These are phyloP conservation scores for Eubucco bourcierii DNA, from an alignment of 2,113 vertebrate species.

Conservation along the genomic window DNA sequence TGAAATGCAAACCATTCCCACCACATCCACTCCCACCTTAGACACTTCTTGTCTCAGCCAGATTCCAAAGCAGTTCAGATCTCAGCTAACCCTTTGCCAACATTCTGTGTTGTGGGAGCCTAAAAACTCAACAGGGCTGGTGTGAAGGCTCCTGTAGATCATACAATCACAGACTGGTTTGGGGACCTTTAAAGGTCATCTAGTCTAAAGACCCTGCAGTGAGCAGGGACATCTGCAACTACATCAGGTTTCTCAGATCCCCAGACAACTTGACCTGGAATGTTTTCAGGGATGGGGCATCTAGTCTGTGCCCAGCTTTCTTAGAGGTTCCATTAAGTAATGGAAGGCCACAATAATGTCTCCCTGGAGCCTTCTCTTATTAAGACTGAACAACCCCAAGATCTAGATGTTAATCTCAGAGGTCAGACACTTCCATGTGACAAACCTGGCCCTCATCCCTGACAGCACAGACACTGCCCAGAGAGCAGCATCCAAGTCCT, in stretches of 20 bases:
- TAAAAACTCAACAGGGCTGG: background rate
- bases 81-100: background rate
- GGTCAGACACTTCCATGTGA: background rate
- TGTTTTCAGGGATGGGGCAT: background rate
- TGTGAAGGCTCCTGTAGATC: background rate
- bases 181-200: background rate
- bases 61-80: background rate
- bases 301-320: background rate
- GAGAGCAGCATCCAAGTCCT: background rate
- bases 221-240: background rate
- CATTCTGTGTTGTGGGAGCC: rapidly evolving
- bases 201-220: background rate
- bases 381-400: background rate
- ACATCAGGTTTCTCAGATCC: background rate
- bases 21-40: background rate
- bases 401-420: background rate
- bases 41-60: background rate
- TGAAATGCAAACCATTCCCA: background rate
- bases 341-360: background rate
- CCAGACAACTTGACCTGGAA: background rate
- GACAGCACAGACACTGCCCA: background rate
- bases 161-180: background rate
- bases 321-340: background rate
- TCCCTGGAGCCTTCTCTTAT: background rate
- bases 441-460: background rate